phyloP scores from a whole-genome alignment of 1,140 invertebrate genomes.

The Magallana gigas region DNA sequence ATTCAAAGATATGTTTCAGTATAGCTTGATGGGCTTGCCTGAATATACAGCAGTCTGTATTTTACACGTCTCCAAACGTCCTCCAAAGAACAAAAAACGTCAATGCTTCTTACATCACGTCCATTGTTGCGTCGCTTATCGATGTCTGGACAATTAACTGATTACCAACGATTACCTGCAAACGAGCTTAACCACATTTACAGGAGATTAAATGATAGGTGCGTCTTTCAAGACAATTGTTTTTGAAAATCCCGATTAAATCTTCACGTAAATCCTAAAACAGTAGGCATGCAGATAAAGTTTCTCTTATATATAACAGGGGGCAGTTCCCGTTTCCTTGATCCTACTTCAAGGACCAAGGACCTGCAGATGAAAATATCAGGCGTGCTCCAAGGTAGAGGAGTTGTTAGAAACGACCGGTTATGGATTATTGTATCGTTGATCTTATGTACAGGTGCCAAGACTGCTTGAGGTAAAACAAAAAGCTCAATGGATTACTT shows the following conservation, averaged over 20 bases:
- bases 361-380: conserved; percentile 8
- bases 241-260: conserved; percentile 29
- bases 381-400: neutral
- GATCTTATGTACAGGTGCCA: conserved; percentile 29
- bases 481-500: neutral
- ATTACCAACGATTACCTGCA: neutral
- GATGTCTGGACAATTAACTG: neutral
- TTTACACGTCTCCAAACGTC: neutral
- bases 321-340: neutral
- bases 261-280: conserved; percentile 14
- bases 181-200: conserved; percentile 3
- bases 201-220: conserved; percentile 28
- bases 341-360: neutral
- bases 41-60: too few relatives aligned
- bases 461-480: conserved; percentile 13
- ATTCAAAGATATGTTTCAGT: too few relatives aligned
- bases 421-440: conserved; percentile 12
- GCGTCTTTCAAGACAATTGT: conserved; percentile 2
- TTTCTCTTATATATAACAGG: conserved; percentile 3
- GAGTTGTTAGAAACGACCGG: conserved; percentile 6
- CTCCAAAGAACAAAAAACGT: neutral
- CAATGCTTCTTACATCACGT: neutral
- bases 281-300: neutral
- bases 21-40: too few relatives aligned
- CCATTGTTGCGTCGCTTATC: neutral